Percentiles rank a stretch among this genome's conserved stretches.
Evolutionary conservation across 2,888 invertebrate genomes (phyloP).

Genomic region (Pterobdella sp.): DNA sequence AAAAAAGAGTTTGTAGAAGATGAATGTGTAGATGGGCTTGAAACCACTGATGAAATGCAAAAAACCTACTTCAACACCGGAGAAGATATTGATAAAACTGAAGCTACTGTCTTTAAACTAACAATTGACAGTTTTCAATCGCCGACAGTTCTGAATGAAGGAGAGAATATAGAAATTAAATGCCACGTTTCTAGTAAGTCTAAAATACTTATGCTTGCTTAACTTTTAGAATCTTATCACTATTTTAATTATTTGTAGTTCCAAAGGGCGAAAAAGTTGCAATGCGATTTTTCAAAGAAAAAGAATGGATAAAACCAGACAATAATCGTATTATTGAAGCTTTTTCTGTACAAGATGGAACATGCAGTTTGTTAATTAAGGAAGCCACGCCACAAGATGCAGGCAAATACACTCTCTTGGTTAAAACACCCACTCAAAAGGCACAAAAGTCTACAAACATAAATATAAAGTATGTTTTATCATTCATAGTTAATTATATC

Average conservation of each 20-base stretch:
- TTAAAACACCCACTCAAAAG: slow-evolving; percentile 11
- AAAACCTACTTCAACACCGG: too few relatives aligned
- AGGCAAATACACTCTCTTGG: not conserved
- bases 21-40: not conserved
- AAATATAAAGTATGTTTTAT: not conserved
- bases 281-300: slow-evolving; percentile 2
- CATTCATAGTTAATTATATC: too few relatives aligned
- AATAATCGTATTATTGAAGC: not conserved
- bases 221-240: not conserved
- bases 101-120: not conserved
- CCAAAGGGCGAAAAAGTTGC: not conserved
- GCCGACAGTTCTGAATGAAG: slow-evolving; percentile 27
- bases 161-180: slow-evolving; percentile 30
- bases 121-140: not conserved
- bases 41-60: not conserved
- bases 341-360: not conserved
- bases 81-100: too few relatives aligned
- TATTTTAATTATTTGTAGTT: not conserved
- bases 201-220: not conserved
- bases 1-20: slow-evolving; percentile 9
- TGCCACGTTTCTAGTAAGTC: slow-evolving; percentile 30
- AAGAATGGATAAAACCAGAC: slow-evolving; percentile 1
- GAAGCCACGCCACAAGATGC: not conserved
- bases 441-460: slow-evolving; percentile 3
- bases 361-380: not conserved